These are phyloP conservation scores for Orchesella cincta DNA, from an alignment of 1,140 invertebrate species.

Conservation along the genomic window DNA sequence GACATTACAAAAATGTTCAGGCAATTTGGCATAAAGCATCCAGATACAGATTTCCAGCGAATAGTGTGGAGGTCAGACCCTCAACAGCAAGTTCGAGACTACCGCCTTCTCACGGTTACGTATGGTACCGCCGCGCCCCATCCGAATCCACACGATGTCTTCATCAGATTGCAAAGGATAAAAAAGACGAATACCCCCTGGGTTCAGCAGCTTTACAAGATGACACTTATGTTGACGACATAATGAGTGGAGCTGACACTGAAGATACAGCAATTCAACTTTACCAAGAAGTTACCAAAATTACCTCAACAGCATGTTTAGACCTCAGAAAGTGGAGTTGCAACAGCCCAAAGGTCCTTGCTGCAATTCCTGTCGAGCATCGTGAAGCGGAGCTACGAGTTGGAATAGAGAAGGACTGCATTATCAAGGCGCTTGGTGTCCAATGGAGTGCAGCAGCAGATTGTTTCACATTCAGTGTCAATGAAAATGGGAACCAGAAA, in stretches of 20 bases:
- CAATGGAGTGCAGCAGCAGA: conserved; percentile 53
- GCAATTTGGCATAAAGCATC: conserved; percentile 39
- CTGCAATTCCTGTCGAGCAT: conserved; percentile 33
- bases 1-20: conserved; percentile 58
- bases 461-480: conserved; percentile 34
- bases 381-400: conserved; percentile 24
- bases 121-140: conserved; percentile 54
- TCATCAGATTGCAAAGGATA: conserved; percentile 51
- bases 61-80: conserved; percentile 45
- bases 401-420: conserved; percentile 37
- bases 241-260: conserved; percentile 47
- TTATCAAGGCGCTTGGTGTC: conserved; percentile 53
- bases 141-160: conserved; percentile 53
- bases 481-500: too few species aligned
- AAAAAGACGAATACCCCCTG: conserved; percentile 47
- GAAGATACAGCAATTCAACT: conserved; percentile 45
- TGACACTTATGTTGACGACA: conserved; percentile 53
- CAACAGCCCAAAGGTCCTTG: conserved; percentile 50
- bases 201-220: conserved; percentile 36
- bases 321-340: conserved; percentile 55
- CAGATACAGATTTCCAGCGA: conserved; percentile 39
- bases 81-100: conserved; percentile 41
- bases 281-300: conserved; percentile 41
- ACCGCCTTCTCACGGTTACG: conserved; percentile 53
- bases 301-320: conserved; percentile 50